phyloP scores from a whole-genome alignment of 2,797 vertebrate species.

The Mus spretus region DNA sequence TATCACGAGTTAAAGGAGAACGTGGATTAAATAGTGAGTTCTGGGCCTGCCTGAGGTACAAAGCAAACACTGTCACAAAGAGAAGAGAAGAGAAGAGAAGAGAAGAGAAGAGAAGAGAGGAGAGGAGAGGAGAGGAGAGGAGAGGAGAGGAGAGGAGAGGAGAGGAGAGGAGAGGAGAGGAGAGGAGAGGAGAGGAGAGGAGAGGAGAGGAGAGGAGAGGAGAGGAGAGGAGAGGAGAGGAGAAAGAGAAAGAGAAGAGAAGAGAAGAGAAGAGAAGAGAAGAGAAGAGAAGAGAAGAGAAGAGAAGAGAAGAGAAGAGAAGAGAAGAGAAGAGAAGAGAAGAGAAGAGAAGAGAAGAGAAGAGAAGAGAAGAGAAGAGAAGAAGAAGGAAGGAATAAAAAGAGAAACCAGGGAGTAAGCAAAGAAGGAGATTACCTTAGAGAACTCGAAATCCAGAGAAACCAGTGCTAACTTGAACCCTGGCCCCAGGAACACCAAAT shows the following conservation, averaged over 20 bases:
- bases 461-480: background rate
- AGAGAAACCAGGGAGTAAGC: background rate
- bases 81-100: background rate
- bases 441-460: background rate
- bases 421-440: background rate
- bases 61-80: background rate
- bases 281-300: background rate
- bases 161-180: no score
- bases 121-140: no score
- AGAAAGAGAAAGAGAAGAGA: no score
- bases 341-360: no score
- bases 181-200: no score
- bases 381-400: background rate
- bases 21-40: background rate
- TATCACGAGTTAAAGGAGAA: background rate
- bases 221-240: no score
- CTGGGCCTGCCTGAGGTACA: background rate
- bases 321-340: no score
- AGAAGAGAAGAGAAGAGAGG: background rate
- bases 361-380: background rate
- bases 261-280: background rate
- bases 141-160: no score
- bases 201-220: background rate
- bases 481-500: background rate
- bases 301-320: no score